Evolutionary conservation across 2,888 invertebrate species (phyloP), one percentile per base, ranked within the genome.

Genomic region (Serrognathus titanus): DNA sequence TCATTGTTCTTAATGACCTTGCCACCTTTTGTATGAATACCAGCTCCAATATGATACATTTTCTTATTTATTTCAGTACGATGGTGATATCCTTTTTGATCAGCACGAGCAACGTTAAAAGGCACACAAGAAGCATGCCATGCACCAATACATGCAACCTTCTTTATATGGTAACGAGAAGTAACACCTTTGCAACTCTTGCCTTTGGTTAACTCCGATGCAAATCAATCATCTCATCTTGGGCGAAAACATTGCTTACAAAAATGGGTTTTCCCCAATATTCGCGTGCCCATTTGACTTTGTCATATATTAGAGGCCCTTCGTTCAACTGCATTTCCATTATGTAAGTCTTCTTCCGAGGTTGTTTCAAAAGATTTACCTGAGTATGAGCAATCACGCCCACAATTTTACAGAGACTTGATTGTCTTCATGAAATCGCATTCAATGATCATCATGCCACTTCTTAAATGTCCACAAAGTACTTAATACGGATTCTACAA

Each of bases 81-180:
- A 77, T 99, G 99, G 78, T 99, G 98, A 82, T 97, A 99, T 70
- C 99, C 99, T 81, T 99, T 99, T 80, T 97, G 97, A 88, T 99
- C 98, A 79, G 99, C 99, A 81, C 99, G 92, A 58, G 99, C 99
- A 49, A 99, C 99, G 58, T 98, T 96, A 84, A 95, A 98, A 70
- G 96, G 94, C 37, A 99, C 98, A 78, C 99, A 88, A 74, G 96
- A 95, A 66, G 99, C 99, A 98, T 99, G 99, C 99, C 99, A 99
- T 2, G 99, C 99, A 78, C 99, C 99, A 81, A 99, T 99, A 90
- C 99, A 99, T 70, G 99, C 99, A 57, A 99, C 99, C 80, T 98
- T 99, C 89, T 98, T 99, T 48, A 97, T 97, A 79, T 98, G 97
- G 98, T 98, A 99, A 87, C 99, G 92, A 47, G 96, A 96, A 51